Evolutionary conservation across 1,140 invertebrate species (phyloP), one percentile per base, ranked within the genome.

Genomic region (Drusus annulatus): DNA sequence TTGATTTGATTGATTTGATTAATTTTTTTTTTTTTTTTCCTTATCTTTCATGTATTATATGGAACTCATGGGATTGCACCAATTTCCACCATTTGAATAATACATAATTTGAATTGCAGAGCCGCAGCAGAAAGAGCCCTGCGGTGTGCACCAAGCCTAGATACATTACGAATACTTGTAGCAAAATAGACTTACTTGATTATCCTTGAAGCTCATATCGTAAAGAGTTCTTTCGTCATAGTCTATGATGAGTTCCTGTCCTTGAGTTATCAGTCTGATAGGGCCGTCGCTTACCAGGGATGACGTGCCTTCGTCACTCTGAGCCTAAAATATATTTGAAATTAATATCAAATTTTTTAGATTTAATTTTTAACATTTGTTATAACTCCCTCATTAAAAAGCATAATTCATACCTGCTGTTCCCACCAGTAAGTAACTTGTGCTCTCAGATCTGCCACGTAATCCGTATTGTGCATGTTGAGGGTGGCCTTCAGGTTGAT

Each of bases 371-470:
- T n/a, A n/a, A n/a, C n/a, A n/a, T n/a, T n/a, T n/a, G n/a, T n/a
- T n/a, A n/a, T n/a, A n/a, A n/a, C n/a, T n/a, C n/a, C 25, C 25
- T 2, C 2, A 21, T 60, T 56, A 3, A 0, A 16, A 17, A 17
- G 15, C 7, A 23, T 23, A 60, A 60, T 60, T 56, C 4, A 13
- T 78, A 89, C 88, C 87, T 89, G 88, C 60, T 86, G 86, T 84
- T 96, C 94, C 94, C 95, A 97, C 96, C 97, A 98, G 73, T 96
- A 94, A n/a, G 95, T 95, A 16, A 98, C 95, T 91, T 98, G 97
- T 0, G 97, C 97, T 78, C 97, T 91, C 17, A 98, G 88, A 87
- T 98, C 97, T 0, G 96, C 97, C 5, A 98, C 93, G 83, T 96
- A 93, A 87, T 98, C 96, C 16, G 93, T 93, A 52, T 93, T 93